phyloP scores from a whole-genome alignment of 2,797 vertebrate species.

The Gila robusta region DNA sequence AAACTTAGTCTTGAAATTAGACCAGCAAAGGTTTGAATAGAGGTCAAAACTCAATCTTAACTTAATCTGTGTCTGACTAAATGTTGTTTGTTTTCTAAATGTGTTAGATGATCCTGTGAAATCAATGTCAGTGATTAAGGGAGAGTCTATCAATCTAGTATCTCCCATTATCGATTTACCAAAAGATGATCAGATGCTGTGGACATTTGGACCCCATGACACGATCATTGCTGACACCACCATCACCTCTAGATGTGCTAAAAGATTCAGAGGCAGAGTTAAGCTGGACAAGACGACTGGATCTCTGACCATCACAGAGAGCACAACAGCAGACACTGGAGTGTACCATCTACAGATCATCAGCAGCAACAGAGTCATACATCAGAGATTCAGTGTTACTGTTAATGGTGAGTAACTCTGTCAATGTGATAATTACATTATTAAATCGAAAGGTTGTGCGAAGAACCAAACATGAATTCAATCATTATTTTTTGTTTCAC shows the following conservation, averaged over 20 bases:
- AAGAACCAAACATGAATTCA: background rate
- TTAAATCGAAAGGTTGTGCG: background rate
- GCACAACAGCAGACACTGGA: background rate
- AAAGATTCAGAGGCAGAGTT: background rate
- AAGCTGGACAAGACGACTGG: background rate
- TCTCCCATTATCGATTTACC: rapidly evolving
- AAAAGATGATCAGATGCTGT: background rate
- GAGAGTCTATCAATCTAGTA: rapidly evolving
- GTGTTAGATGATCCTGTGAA: background rate
- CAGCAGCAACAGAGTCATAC: rapidly evolving
- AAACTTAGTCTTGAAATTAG: too few relatives aligned
- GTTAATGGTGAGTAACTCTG: background rate
- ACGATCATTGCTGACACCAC: background rate
- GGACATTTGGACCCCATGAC: background rate
- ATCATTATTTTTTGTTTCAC: background rate
- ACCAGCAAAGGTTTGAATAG: too few relatives aligned
- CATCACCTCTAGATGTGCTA: rapidly evolving
- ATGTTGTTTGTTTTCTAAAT: too few relatives aligned
- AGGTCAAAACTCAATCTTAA: too few relatives aligned
- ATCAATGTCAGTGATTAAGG: background rate
- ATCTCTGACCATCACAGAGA: background rate
- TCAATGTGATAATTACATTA: background rate
- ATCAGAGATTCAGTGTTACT: background rate
- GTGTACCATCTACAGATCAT: rapidly evolving
- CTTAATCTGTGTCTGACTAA: too few relatives aligned